Base-by-base conservation (phyloP, 1,140 invertebrate genomes). In the Camponotus vicinus region DNA sequence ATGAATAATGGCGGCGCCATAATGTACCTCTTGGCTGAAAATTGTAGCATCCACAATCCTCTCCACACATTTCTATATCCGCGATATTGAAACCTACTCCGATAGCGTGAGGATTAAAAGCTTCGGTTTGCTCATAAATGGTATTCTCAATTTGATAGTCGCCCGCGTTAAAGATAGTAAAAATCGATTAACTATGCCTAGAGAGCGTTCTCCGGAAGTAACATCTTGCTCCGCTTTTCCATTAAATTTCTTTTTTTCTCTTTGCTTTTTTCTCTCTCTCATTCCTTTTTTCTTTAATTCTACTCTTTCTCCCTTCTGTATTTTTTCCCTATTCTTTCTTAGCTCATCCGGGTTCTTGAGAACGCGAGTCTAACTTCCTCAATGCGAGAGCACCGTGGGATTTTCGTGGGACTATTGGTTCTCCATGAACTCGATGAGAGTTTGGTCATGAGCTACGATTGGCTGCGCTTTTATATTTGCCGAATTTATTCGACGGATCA, bases 371-470 rank as follows among this genome's bases (percentile, higher is more conserved):
- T 71, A 82, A 86, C 64, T 86, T 80, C 42, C 59, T 57, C 37
- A 45, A 52, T 18, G 76, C 66, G 87, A 88, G 87, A 87, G 75
- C 76, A 67, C 64, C 66, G 86, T 78, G 76, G 79, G 87, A 88
- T 91, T 91, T 86, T 88, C 87, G 80, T 40, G 63, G 69, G 89
- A 91, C 90, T 90, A 91, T 90, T 90, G 90, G 75, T 90, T 90
- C 27, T 27, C 27, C 86, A 90, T 66, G 87, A 91, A 78, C 71
- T 73, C 64, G 42, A n/a, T 37, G 37, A 55, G 55, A 73, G 55
- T 75, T 83, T 37, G 79, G 37, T 83, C 79, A 52, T n/a, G 40
- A 32, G 32, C n/a, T 21, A 37, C 66, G 18, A 69, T 73, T 77
- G 77, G n/a, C 11, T 27, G 8, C 40, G 42, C 76, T 69, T 2